A percentile compares a stretch with the other conserved stretches of the same genome.
Conservation (phyloP, 2,888 invertebrate species). For the Dynastes maya region DNA sequence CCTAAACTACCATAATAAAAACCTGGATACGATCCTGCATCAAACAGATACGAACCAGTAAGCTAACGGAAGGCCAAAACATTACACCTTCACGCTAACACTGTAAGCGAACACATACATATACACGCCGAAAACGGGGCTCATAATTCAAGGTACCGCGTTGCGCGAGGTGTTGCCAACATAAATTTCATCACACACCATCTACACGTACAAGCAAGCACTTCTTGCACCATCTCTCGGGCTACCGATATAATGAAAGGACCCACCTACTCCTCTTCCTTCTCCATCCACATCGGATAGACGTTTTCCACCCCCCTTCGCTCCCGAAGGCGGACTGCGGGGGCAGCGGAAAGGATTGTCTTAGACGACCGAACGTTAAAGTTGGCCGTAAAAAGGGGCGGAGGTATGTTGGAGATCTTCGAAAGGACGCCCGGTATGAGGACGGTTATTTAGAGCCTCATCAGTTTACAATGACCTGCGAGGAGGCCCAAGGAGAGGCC, state of each 20-base stretch:
- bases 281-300: not conserved
- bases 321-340: not conserved
- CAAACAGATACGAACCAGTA: conserved; percentile 19
- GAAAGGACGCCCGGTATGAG: conserved; percentile 48
- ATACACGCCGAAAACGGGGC: conserved; percentile 14
- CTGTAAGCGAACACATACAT: not conserved
- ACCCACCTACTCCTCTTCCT: conserved; percentile 55
- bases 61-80: conserved; percentile 1
- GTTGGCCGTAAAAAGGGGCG: conserved; percentile 62
- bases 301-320: not conserved
- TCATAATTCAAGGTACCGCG: conserved; percentile 44
- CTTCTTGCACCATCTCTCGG: conserved; percentile 61
- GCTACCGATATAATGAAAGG: conserved; percentile 66
- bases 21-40: conserved; percentile 24
- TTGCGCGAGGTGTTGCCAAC: conserved; percentile 46
- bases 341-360: conserved; percentile 44
- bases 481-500: conserved; percentile 40
- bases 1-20: too few species aligned
- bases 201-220: conserved; percentile 29
- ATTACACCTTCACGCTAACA: conserved; percentile 10
- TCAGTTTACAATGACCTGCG: conserved; percentile 79
- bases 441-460: conserved; percentile 78
- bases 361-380: conserved; percentile 60
- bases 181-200: conserved; percentile 50
- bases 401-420: conserved; percentile 3